phyloP scores from a whole-genome alignment of 2,888 invertebrate species.

The Tupiocoris notatus region DNA sequence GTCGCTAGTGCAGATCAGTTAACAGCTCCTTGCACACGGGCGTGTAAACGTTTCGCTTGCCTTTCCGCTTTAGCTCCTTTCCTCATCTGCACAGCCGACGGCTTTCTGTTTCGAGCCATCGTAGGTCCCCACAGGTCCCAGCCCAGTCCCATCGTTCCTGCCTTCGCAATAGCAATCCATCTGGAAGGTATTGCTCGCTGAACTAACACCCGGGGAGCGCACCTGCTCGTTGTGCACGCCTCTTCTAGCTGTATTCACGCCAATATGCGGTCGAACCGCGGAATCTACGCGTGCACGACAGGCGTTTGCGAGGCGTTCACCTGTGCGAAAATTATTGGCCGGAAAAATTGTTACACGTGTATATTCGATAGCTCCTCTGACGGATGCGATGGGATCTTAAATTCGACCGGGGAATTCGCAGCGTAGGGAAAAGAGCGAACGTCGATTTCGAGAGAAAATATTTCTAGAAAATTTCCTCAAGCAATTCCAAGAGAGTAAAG shows the following conservation, averaged over 20 bases:
- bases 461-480: too few relatives aligned
- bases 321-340: neutral
- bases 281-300: neutral
- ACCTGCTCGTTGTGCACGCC: slow-evolving; percentile 9
- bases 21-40: neutral
- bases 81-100: too few relatives aligned
- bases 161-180: neutral
- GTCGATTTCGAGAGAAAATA: too few relatives aligned
- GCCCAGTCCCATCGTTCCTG: neutral
- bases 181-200: slow-evolving; percentile 7
- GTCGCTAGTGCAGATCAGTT: neutral
- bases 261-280: neutral
- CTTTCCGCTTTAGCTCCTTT: too few relatives aligned
- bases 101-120: neutral
- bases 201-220: neutral
- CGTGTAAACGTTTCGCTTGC: too few relatives aligned
- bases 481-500: too few relatives aligned
- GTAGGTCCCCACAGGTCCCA: neutral
- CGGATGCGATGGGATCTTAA: neutral
- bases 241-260: neutral
- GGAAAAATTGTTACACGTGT: neutral
- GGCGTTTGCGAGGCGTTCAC: neutral
- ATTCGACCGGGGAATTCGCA: too few relatives aligned
- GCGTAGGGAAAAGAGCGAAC: too few relatives aligned
- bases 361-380: neutral